Conservation (phyloP, 2,113 vertebrate species). For the Otus sunia region DNA sequence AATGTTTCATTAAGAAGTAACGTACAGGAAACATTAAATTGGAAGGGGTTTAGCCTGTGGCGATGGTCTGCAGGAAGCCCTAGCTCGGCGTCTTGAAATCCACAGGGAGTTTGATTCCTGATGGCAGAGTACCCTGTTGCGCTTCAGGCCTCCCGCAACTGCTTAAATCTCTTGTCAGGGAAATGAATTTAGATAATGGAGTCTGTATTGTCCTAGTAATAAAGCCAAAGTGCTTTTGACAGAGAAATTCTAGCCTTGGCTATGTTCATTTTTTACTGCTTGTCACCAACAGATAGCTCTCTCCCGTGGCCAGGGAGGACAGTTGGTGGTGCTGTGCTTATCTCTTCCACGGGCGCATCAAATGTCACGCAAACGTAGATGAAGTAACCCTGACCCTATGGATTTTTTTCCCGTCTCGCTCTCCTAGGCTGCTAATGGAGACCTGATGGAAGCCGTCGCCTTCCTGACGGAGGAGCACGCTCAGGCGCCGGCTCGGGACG, state of each 20-base stretch:
- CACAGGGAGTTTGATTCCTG: neutral
- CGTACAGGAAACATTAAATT: rapidly evolving
- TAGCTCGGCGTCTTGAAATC: neutral
- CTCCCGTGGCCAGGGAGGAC: neutral
- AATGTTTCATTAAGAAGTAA: neutral
- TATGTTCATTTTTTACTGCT: neutral
- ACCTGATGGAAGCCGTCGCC: constrained; percentile 87
- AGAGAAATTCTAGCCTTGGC: neutral
- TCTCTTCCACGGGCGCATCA: neutral
- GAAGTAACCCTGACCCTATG: neutral
- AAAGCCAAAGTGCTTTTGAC: neutral
- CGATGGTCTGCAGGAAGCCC: neutral
- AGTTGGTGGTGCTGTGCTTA: neutral
- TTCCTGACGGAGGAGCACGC: constrained; percentile 80
- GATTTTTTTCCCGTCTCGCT: neutral
- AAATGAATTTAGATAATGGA: neutral
- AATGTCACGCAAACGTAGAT: neutral
- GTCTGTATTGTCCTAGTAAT: neutral
- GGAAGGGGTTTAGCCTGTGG: neutral
- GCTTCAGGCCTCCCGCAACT: neutral
- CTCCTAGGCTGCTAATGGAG: constrained; percentile 86
- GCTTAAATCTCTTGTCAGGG: neutral
- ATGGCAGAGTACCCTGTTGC: rapidly evolving
- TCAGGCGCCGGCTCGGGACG: constrained; percentile 57
- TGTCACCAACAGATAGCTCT: neutral